These are phyloP conservation scores for Tangara arthus DNA, from an alignment of 2,797 vertebrate species.

Conservation along the genomic window DNA sequence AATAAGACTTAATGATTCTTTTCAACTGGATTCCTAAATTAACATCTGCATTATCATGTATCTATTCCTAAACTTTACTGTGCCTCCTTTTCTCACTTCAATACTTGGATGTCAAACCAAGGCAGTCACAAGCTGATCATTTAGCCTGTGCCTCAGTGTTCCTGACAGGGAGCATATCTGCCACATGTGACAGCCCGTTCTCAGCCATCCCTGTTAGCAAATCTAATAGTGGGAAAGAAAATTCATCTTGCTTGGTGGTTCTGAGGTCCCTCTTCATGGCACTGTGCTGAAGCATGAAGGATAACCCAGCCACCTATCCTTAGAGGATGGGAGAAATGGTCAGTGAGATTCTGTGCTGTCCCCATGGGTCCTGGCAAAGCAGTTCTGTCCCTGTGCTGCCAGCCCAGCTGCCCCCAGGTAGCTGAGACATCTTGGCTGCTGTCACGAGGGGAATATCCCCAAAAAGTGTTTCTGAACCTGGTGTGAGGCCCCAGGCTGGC, in stretches of 20 bases:
- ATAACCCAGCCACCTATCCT: neutral
- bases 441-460: neutral
- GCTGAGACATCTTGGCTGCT: neutral
- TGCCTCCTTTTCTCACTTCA: neutral
- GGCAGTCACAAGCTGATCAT: neutral
- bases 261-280: neutral
- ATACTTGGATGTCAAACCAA: neutral
- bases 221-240: neutral
- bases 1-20: neutral
- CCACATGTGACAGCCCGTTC: accelerated
- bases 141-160: neutral
- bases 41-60: neutral
- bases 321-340: neutral
- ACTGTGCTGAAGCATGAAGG: neutral
- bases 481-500: neutral
- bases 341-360: neutral
- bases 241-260: neutral
- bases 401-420: neutral
- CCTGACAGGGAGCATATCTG: neutral
- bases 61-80: neutral
- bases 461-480: neutral
- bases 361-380: neutral
- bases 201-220: neutral
- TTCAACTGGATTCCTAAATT: neutral
- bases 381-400: neutral